Conservation (phyloP, 2,888 invertebrate genomes). For the Achlya flavicornis region DNA sequence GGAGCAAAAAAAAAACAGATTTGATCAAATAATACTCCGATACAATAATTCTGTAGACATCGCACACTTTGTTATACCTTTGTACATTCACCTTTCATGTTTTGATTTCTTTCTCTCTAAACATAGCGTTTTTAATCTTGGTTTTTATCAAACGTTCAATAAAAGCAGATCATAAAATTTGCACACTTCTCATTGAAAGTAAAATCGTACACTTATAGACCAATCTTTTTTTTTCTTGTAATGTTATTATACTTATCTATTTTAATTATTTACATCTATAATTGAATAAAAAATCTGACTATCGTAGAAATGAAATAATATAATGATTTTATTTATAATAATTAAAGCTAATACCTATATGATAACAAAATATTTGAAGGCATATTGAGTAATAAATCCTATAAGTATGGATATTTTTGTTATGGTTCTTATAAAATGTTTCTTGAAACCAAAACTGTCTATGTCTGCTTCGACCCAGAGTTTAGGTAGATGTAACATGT, state of each 20-base stretch:
- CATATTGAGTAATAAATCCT: background rate
- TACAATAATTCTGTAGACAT: constrained; percentile 7
- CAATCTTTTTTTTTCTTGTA: background rate
- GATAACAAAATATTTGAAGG: background rate
- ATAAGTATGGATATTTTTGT: background rate
- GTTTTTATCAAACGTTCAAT: too few species aligned
- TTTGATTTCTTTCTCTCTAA: background rate
- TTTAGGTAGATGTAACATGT: background rate
- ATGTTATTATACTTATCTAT: background rate
- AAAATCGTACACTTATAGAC: background rate
- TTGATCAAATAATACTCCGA: constrained; percentile 8
- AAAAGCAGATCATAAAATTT: background rate
- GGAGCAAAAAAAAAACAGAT: constrained; percentile 1
- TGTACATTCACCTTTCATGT: constrained; percentile 1
- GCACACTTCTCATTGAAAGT: background rate
- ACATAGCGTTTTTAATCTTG: too few species aligned
- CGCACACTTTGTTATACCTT: constrained; percentile 13
- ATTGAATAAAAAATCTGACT: background rate
- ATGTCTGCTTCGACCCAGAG: constrained; percentile 4
- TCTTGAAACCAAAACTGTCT: background rate
- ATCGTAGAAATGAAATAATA: background rate
- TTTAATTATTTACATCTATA: background rate
- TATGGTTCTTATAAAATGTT: background rate
- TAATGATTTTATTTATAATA: too few species aligned
- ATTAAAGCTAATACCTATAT: too few species aligned